Base-by-base conservation (phyloP, 2,797 vertebrate genomes). In the Leuciscus waleckii region DNA sequence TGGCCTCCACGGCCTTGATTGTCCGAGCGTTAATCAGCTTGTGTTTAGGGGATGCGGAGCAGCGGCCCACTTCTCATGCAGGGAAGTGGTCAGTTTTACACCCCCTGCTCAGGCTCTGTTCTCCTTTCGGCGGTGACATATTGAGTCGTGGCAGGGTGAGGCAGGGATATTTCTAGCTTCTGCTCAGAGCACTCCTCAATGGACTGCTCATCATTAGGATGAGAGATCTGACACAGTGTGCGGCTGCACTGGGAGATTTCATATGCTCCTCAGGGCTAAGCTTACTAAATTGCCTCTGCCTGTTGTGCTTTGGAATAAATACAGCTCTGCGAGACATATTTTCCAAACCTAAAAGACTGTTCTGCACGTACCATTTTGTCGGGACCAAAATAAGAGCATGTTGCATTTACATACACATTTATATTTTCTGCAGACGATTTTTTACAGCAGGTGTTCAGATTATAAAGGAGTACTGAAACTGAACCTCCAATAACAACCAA, bases 11-110 rank as follows among this genome's bases (percentile, higher is more conserved):
- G 78, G 79, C 85, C 87, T 56, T 69, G 29, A 29, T 79, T 10
- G 39, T 77, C 88, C 65, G 78, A 82, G 76, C 88, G 89, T 94
- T 92, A 92, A 93, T 92, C 89, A 87, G 61, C 58, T 39, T 81
- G 78, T 82, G 70, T 54, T 92, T 76, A 90, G 83, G 79, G 58
- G 79, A 85, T 63, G 88, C 88, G 77, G 89, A 83, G 69, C 26
- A 63, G 29, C 63, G 39, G 46, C n/a, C 83, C 32, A 51, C 56
- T 88, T 86, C 85, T 89, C 78, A 82, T 82, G 87, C 68, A 79
- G 74, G 11, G 61, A 69, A 85, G 81, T 37, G 79, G 85, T 87
- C 88, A 68, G 79, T 82, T 76, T 76, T 70, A 87, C 63, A 84
- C 79, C 78, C 71, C 65, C 54, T 51, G 46, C 58, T 26, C 85